A percentile compares a stretch with the other conserved stretches of the same genome.
Evolutionary conservation across 2,113 vertebrate species (phyloP).

Genomic region (Chaenogobius annularis): DNA sequence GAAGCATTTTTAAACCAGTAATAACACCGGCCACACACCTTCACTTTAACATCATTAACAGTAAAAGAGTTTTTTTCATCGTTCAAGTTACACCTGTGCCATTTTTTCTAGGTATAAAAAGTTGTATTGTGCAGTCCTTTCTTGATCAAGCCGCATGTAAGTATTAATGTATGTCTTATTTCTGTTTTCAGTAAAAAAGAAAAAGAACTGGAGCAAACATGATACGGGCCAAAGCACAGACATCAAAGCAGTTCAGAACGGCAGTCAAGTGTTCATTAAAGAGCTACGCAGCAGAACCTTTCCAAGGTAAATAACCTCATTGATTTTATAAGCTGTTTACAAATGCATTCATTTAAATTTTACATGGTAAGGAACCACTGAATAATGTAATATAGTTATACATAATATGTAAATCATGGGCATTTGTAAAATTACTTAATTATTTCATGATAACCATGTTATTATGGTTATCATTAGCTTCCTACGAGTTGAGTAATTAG

Average conservation of each 20-base stretch:
- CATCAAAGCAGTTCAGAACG: conserved; percentile 92
- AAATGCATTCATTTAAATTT: background rate
- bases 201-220: conserved; percentile 94
- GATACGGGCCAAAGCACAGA: conserved; percentile 89
- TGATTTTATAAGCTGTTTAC: background rate
- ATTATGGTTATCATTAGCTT: no score
- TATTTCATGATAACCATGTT: no score
- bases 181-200: conserved; percentile 90
- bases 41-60: no score
- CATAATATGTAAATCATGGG: no score
- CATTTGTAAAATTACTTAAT: no score
- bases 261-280: conserved; percentile 97
- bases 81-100: no score
- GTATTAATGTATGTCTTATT: background rate
- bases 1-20: no score
- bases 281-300: conserved; percentile 94
- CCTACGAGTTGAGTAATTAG: no score
- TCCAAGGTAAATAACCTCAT: conserved; percentile 82
- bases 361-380: background rate
- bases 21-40: no score
- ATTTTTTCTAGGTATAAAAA: background rate
- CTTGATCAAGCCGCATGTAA: background rate
- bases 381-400: no score
- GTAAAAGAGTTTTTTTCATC: no score
- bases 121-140: background rate